Conservation (phyloP, 2,113 vertebrate genomes). For the Dipodomys stephensi region DNA sequence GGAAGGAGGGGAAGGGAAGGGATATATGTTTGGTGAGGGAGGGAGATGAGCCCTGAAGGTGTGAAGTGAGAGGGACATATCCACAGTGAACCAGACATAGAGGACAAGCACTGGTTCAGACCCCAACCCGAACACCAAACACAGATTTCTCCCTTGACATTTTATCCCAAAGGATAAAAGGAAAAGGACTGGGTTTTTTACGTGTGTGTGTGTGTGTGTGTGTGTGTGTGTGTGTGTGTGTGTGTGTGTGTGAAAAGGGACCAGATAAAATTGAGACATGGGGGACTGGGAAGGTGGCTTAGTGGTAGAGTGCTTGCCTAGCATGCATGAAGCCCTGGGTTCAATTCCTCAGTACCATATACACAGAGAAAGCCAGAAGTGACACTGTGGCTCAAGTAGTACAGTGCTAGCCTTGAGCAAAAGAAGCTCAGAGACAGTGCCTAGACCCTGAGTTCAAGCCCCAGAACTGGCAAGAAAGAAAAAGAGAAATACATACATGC, state of each 20-base stretch:
- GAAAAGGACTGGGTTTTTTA: not conserved
- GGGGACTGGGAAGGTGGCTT: no score
- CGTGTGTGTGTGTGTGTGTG: not conserved
- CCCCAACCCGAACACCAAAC: not conserved
- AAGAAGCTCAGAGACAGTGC: no score
- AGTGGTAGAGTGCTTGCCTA: no score
- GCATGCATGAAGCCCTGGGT: no score
- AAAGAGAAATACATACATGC: not conserved
- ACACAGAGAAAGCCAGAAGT: no score
- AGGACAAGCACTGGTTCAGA: not conserved
- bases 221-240: no score
- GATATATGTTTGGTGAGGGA: not conserved
- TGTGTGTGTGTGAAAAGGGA: not conserved
- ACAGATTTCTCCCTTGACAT: not conserved
- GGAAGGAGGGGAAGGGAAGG: not conserved
- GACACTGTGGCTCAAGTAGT: no score
- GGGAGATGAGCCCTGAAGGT: not conserved
- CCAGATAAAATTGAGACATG: no score
- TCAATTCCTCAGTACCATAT: no score
- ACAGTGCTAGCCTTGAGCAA: no score
- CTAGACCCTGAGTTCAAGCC: no score
- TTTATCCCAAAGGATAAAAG: not conserved
- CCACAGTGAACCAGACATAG: not conserved
- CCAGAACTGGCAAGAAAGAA: no score
- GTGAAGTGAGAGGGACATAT: not conserved